Evolutionary conservation across 2,888 invertebrate genomes (phyloP).

Genomic region (Dusona sp.): DNA sequence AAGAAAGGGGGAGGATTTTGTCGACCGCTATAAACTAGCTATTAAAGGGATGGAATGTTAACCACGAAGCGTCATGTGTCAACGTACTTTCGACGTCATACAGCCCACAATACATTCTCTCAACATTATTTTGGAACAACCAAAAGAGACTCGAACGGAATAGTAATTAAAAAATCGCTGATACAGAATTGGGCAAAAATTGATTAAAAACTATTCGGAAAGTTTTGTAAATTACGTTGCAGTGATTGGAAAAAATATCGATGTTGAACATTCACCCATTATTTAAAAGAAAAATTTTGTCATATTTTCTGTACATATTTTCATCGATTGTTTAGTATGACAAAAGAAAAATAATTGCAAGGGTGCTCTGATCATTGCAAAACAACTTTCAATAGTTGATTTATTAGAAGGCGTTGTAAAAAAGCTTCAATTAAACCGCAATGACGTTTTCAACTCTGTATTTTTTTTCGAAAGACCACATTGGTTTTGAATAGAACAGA

Average conservation of each 20-base stretch:
- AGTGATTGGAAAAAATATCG: neutral
- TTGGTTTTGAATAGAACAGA: neutral
- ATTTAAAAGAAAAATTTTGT: neutral
- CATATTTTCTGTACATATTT: neutral
- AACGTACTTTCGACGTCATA: neutral
- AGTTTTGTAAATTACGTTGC: neutral
- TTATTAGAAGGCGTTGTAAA: neutral
- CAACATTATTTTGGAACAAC: neutral
- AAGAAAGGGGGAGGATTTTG: conserved; percentile 10
- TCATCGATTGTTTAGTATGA: neutral
- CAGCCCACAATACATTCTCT: neutral
- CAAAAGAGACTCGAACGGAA: neutral
- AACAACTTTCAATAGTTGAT: neutral
- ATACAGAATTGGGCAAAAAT: neutral
- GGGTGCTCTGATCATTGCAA: neutral
- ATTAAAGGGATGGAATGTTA: conserved; percentile 17
- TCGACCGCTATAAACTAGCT: conserved; percentile 27
- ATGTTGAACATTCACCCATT: neutral
- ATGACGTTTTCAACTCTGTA: neutral
- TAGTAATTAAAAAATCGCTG: neutral
- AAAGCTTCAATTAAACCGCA: neutral
- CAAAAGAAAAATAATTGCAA: neutral
- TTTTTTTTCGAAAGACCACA: neutral
- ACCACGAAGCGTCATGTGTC: conserved; percentile 20
- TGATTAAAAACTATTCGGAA: neutral